phyloP scores from a whole-genome alignment of 2,888 invertebrate genomes.

The Willowsia nigromaculata region DNA sequence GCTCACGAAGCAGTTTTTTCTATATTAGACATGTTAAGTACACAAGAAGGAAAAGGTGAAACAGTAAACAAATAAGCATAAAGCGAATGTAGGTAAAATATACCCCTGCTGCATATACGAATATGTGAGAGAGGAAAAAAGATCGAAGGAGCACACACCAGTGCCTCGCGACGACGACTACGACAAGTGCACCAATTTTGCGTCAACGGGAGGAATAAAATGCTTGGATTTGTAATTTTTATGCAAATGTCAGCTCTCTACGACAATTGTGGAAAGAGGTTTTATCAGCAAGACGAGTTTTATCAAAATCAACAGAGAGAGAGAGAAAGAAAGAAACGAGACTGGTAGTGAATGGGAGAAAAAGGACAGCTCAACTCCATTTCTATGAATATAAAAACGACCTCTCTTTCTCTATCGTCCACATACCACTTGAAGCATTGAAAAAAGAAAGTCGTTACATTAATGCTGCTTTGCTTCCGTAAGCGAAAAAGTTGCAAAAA shows the following conservation, averaged over 20 bases:
- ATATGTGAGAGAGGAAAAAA: not conserved
- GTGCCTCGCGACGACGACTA: not conserved
- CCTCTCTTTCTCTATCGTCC: not conserved
- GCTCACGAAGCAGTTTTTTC: not conserved
- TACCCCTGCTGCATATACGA: not conserved
- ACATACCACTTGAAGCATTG: slow-evolving; percentile 5
- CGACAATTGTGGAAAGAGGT: slow-evolving; percentile 31
- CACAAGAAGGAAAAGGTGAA: slow-evolving; percentile 23
- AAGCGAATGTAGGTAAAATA: not conserved
- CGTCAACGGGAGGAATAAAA: slow-evolving; percentile 56
- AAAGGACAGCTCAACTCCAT: slow-evolving; percentile 7
- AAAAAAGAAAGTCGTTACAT: slow-evolving; percentile 17
- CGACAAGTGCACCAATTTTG: slow-evolving; percentile 37
- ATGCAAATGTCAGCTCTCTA: slow-evolving; percentile 69
- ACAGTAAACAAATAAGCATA: slow-evolving; percentile 47
- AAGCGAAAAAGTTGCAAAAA: slow-evolving; percentile 22
- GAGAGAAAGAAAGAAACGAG: not conserved
- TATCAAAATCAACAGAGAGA: slow-evolving; percentile 54
- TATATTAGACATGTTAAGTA: slow-evolving; percentile 30
- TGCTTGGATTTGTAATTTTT: slow-evolving; percentile 70
- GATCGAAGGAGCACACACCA: not conserved
- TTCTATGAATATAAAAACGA: slow-evolving; percentile 49
- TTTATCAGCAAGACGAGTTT: slow-evolving; percentile 51
- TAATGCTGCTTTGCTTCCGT: not conserved
- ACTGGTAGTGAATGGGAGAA: not conserved